These are phyloP conservation scores for Neodontobutis hainanensis DNA, from an alignment of 2,113 vertebrate genomes.

Conservation along the genomic window DNA sequence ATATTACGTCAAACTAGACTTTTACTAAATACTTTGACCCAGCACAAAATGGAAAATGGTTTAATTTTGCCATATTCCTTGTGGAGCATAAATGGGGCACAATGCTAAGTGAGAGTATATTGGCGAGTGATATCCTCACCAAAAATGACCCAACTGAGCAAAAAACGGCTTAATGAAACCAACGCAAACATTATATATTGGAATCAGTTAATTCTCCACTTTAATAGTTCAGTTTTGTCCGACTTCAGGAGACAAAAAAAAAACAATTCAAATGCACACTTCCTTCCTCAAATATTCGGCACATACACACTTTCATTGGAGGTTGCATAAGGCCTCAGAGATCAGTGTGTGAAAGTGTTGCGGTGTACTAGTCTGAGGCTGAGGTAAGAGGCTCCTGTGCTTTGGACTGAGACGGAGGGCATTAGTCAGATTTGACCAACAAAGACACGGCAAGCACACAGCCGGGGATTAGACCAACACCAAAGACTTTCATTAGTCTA, in stretches of 20 bases:
- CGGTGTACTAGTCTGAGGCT: constrained; percentile 20
- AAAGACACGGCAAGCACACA: constrained; percentile 70
- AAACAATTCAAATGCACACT: not conserved
- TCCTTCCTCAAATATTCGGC: not conserved
- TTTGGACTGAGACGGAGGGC: constrained; percentile 67
- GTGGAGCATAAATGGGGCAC: too few species aligned
- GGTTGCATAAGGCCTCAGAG: constrained; percentile 14
- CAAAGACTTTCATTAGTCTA: constrained; percentile 71
- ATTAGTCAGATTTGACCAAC: constrained; percentile 77
- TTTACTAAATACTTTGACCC: too few species aligned
- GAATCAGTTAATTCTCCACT: too few species aligned
- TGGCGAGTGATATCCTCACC: too few species aligned
- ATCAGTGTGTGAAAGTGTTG: constrained; percentile 26
- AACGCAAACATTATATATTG: not conserved
- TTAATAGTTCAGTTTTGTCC: not conserved
- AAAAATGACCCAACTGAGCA: too few species aligned
- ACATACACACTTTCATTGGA: constrained; percentile 18
- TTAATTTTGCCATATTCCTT: too few species aligned
- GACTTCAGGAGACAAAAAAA: not conserved
- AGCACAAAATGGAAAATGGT: too few species aligned
- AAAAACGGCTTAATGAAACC: not conserved
- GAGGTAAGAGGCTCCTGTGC: constrained; percentile 64
- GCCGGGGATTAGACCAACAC: constrained; percentile 71
- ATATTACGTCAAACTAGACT: too few species aligned
- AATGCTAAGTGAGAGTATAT: too few species aligned